Evolutionary conservation across 2,888 invertebrate species (phyloP).

Genomic region (Muscina levida): DNA sequence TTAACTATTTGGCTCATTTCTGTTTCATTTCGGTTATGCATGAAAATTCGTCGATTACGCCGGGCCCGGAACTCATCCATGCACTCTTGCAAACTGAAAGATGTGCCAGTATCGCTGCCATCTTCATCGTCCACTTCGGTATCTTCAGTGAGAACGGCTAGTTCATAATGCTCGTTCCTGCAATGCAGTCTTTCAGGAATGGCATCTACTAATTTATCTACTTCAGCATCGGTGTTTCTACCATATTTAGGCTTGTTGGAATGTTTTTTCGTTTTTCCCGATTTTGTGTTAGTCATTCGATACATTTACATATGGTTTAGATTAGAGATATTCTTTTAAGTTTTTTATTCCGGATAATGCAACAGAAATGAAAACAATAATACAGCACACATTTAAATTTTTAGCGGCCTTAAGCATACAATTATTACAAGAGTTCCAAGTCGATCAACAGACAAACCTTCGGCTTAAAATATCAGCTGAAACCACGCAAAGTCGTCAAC

Average conservation of each 20-base stretch:
- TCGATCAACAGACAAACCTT: too few species aligned
- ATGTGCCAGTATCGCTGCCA: slow-evolving; percentile 72
- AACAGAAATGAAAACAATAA: too few species aligned
- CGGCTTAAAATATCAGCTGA: too few species aligned
- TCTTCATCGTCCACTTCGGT: slow-evolving; percentile 70
- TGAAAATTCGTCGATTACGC: slow-evolving; percentile 73
- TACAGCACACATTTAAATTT: too few species aligned
- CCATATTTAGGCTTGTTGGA: neutral
- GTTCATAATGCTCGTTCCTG: too few species aligned
- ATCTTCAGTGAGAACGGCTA: slow-evolving; percentile 41
- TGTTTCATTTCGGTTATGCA: slow-evolving; percentile 69
- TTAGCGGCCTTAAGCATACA: too few species aligned
- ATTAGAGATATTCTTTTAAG: too few species aligned
- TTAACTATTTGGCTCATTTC: slow-evolving; percentile 6
- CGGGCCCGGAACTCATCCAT: slow-evolving; percentile 77
- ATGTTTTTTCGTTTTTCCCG: neutral
- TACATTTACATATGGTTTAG: too few species aligned
- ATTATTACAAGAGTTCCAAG: too few species aligned
- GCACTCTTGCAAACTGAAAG: slow-evolving; percentile 77
- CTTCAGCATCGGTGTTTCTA: neutral
- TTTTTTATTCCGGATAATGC: too few species aligned
- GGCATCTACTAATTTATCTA: neutral
- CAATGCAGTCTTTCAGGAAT: too few species aligned
- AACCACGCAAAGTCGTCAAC: too few species aligned
- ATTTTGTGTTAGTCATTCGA: slow-evolving; percentile 2